These are phyloP conservation scores for Accipiter minullus DNA, from an alignment of 2,797 vertebrate genomes.

Conservation along the genomic window DNA sequence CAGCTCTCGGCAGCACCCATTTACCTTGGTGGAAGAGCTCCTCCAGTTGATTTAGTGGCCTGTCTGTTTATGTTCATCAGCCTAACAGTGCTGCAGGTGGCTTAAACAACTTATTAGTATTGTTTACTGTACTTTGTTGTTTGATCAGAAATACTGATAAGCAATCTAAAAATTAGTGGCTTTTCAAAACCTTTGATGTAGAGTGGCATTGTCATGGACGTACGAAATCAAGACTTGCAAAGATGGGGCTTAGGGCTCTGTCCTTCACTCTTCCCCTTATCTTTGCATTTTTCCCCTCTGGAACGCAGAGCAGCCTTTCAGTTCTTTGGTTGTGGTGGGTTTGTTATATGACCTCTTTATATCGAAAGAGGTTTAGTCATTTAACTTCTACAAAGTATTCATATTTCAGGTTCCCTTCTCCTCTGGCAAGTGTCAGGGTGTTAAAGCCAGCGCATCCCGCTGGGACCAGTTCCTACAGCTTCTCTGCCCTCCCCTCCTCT, in stretches of 20 bases:
- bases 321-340: background rate
- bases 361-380: background rate
- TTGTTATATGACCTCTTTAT: background rate
- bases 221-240: background rate
- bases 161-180: background rate
- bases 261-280: background rate
- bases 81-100: background rate
- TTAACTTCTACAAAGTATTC: background rate
- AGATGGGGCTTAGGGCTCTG: background rate
- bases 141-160: background rate
- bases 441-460: background rate
- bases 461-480: background rate
- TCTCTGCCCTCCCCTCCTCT: background rate
- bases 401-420: background rate
- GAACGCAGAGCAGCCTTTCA: background rate
- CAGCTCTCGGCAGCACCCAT: background rate
- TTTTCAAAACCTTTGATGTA: background rate
- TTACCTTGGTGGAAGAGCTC: slow-evolving; percentile 18
- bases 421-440: background rate
- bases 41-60: background rate
- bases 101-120: background rate
- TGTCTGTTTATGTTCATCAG: background rate
- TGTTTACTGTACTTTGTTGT: background rate
- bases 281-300: background rate
- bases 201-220: background rate